Percentiles rank a stretch among this genome's conserved stretches.
Evolutionary conservation across 2,113 vertebrate species (phyloP).

Genomic region (Poeciliopsis prolifica): DNA sequence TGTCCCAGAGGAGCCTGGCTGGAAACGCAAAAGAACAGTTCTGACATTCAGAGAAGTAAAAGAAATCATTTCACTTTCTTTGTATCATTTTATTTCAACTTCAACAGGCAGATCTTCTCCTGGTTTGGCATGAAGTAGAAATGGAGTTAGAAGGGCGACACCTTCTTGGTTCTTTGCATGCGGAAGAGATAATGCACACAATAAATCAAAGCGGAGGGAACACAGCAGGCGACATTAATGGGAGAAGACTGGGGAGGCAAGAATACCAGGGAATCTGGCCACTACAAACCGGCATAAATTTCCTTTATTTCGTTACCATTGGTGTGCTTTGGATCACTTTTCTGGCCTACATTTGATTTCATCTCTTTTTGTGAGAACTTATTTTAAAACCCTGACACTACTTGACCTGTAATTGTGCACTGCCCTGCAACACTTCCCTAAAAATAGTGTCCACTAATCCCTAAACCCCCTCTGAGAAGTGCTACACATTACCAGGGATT

Average conservation of each 20-base stretch:
- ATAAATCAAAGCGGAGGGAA: conserved; percentile 34
- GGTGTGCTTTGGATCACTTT: conserved; percentile 26
- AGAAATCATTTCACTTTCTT: neutral
- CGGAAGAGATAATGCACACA: conserved; percentile 50
- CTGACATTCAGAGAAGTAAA: conserved; percentile 1
- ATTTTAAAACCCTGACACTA: conserved; percentile 58
- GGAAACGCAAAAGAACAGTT: neutral
- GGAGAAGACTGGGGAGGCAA: neutral
- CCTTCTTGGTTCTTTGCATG: conserved; percentile 21
- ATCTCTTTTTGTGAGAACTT: conserved; percentile 48
- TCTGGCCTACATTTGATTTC: neutral
- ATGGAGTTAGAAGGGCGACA: conserved; percentile 33
- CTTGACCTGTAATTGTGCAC: conserved; percentile 53
- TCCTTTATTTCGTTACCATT: conserved; percentile 18
- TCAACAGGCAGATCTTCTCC: conserved; percentile 15
- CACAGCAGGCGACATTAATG: neutral
- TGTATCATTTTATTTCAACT: neutral
- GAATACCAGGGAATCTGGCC: conserved; percentile 17
- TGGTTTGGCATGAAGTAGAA: conserved; percentile 7
- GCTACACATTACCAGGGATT: conserved; percentile 31
- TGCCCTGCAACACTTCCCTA: conserved; percentile 65
- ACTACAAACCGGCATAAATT: conserved; percentile 18
- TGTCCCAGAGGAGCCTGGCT: conserved; percentile 3
- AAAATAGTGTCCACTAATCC: conserved; percentile 76
- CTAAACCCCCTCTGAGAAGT: conserved; percentile 47